These are phyloP conservation scores for Macrobrachium nipponense DNA, from an alignment of 1,140 invertebrate species.

Conservation along the genomic window DNA sequence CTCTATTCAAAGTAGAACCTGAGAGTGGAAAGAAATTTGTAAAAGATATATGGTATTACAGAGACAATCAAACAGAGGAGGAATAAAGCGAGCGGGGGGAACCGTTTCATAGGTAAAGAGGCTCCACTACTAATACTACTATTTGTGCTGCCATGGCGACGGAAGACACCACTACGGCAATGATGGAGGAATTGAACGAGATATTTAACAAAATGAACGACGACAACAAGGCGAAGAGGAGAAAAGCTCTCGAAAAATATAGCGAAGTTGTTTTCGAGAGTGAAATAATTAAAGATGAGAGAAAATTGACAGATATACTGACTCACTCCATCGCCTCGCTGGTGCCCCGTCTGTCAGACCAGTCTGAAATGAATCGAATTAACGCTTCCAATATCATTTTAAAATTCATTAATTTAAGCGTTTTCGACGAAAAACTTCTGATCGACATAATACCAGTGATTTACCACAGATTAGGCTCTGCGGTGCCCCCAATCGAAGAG, in stretches of 20 bases:
- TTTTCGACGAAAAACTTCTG: constrained; percentile 16
- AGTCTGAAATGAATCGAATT: constrained; percentile 34
- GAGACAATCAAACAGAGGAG: too few relatives aligned
- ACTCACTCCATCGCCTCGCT: constrained; percentile 16
- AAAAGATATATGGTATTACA: too few relatives aligned
- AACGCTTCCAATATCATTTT: constrained; percentile 35
- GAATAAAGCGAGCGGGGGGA: too few relatives aligned
- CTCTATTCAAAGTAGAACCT: too few relatives aligned
- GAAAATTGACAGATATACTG: background rate
- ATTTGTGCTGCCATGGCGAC: constrained; percentile 49
- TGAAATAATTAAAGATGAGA: background rate
- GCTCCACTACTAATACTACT: too few relatives aligned
- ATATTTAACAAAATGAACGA: constrained; percentile 45
- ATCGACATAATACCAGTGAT: constrained; percentile 35
- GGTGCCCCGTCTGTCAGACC: constrained; percentile 22
- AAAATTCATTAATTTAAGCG: background rate
- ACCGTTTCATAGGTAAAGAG: background rate
- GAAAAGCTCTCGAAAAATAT: constrained; percentile 39
- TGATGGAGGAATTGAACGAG: constrained; percentile 6
- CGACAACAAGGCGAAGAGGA: constrained; percentile 39
- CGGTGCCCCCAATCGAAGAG: constrained; percentile 24
- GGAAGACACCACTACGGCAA: background rate
- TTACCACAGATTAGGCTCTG: constrained; percentile 38
- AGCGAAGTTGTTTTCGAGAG: constrained; percentile 22
- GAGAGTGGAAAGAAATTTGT: too few relatives aligned